A percentile compares a stretch with the other conserved stretches of the same genome.
Evolutionary conservation across 2,888 invertebrate genomes (phyloP).

Genomic region (Drosophila imparisetae): DNA sequence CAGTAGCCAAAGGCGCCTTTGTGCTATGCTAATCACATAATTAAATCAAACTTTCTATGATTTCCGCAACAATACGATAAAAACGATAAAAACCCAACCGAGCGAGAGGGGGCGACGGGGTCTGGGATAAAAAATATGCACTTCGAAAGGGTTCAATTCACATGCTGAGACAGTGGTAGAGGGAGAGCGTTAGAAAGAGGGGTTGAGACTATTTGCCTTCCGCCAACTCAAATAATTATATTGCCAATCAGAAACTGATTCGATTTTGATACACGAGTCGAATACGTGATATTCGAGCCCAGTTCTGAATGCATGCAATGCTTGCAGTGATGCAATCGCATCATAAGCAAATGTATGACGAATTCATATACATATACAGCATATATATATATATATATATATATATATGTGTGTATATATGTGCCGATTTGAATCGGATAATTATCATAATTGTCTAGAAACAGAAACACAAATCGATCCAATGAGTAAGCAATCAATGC

Average conservation of each 20-base stretch:
- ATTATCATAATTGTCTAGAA: constrained; percentile 22
- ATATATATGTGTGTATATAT: not conserved
- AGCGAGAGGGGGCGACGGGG: not conserved
- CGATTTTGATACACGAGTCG: constrained; percentile 3
- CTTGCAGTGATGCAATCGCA: constrained; percentile 29
- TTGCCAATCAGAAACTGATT: constrained; percentile 1
- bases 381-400: not conserved
- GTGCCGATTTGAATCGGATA: constrained; percentile 2
- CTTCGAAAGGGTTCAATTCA: constrained; percentile 42
- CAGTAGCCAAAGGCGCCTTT: constrained; percentile 59
- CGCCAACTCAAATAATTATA: constrained; percentile 8
- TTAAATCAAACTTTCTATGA: constrained; percentile 77
- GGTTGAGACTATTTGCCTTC: not conserved
- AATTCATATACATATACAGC: not conserved
- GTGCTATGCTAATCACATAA: constrained; percentile 76
- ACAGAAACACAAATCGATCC: constrained; percentile 11
- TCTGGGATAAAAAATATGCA: constrained; percentile 13
- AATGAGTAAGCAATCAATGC: constrained; percentile 14
- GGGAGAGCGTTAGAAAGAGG: not conserved
- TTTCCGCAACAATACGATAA: constrained; percentile 56
- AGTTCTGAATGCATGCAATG: constrained; percentile 34
- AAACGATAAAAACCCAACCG: not conserved
- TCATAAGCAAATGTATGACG: constrained; percentile 32
- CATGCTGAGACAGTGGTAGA: not conserved
- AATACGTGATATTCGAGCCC: constrained; percentile 40